Conservation (phyloP, 2,888 invertebrate genomes). For the Eristalis intricaria region DNA sequence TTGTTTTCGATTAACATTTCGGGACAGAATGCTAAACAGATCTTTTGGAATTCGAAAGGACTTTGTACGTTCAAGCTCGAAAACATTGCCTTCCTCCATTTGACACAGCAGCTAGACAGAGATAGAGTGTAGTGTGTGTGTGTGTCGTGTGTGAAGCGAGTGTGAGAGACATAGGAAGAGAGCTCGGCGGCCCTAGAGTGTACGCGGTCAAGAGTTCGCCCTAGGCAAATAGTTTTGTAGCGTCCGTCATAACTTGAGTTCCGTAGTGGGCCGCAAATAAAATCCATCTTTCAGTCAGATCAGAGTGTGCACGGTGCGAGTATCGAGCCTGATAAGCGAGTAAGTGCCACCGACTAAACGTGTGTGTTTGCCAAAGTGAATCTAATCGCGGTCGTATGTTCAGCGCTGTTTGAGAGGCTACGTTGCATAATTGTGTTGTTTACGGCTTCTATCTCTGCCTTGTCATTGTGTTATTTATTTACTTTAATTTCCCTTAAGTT, state of each 20-base stretch:
- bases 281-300: neutral
- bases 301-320: neutral
- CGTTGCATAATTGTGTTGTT: neutral
- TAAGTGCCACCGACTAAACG: neutral
- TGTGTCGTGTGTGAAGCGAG: neutral
- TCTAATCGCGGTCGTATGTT: neutral
- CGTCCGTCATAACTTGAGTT: neutral
- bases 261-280: neutral
- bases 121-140: neutral
- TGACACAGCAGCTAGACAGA: neutral
- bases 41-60: conserved; percentile 58
- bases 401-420: neutral
- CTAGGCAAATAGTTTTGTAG: neutral
- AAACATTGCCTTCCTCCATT: neutral
- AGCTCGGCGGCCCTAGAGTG: neutral
- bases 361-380: neutral
- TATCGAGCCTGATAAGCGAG: neutral
- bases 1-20: conserved; percentile 66
- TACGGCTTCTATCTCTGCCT: neutral
- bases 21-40: conserved; percentile 63
- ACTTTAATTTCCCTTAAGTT: neutral
- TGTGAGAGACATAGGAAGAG: conserved; percentile 23
- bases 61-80: conserved; percentile 51
- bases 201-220: conserved; percentile 20
- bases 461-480: neutral